Conservation (phyloP, 2,888 invertebrate genomes). For the Chouioia cunea region DNA sequence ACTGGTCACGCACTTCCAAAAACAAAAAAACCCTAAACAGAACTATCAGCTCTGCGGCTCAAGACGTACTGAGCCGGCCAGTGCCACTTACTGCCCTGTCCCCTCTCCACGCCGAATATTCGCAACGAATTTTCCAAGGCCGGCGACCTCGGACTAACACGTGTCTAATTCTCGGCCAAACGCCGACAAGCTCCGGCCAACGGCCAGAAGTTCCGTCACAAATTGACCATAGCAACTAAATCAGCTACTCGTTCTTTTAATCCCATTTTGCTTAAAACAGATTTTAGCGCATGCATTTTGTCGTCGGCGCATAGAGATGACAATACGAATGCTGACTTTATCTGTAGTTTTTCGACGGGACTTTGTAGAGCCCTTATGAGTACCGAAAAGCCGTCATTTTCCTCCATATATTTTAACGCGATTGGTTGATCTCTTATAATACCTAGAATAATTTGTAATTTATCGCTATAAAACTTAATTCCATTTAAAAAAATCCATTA, state of each 20-base stretch:
- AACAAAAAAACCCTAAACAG: too few species aligned
- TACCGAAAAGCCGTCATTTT: constrained; percentile 76
- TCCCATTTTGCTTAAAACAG: constrained; percentile 63
- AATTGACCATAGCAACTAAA: constrained; percentile 55
- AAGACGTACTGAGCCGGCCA: too few species aligned
- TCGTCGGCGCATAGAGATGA: constrained; percentile 71
- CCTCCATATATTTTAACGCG: constrained; percentile 74
- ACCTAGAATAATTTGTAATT: constrained; percentile 68
- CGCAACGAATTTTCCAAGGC: too few species aligned
- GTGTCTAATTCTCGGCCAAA: too few species aligned
- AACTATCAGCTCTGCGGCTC: too few species aligned
- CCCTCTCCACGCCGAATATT: too few species aligned
- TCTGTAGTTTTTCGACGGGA: constrained; percentile 73
- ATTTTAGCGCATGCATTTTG: constrained; percentile 55
- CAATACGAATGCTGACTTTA: constrained; percentile 82
- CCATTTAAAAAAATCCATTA: neutral
- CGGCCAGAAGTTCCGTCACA: too few species aligned
- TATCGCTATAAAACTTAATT: neutral
- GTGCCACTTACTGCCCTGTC: too few species aligned
- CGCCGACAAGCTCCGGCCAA: too few species aligned
- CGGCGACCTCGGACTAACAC: too few species aligned
- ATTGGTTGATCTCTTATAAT: constrained; percentile 75
- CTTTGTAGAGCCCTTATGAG: constrained; percentile 74
- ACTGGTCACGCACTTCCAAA: too few species aligned
- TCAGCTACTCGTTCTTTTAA: constrained; percentile 62